These are phyloP conservation scores for Liparis tanakae DNA, from an alignment of 2,797 vertebrate species.

Conservation along the genomic window DNA sequence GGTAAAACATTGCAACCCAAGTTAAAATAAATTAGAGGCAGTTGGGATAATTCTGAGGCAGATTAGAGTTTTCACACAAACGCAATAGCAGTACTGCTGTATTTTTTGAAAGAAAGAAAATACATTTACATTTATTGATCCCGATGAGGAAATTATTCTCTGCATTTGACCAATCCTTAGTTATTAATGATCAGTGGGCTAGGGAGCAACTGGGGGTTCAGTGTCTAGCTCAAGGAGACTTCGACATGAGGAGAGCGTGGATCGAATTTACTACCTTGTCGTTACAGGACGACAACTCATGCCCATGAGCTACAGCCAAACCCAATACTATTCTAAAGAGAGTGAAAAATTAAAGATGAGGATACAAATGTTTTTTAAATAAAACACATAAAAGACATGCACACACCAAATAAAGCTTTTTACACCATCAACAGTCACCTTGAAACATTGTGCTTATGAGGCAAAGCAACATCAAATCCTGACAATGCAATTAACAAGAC, in stretches of 20 bases:
- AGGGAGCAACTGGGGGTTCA: no score
- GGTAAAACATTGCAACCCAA: background rate
- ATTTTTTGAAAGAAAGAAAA: no score
- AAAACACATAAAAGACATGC: constrained; percentile 13
- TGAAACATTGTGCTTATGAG: constrained; percentile 60
- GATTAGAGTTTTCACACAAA: background rate
- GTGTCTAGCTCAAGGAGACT: no score
- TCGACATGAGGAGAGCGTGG: no score
- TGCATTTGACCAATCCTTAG: no score
- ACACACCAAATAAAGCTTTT: constrained; percentile 23
- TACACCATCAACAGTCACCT: constrained; percentile 62
- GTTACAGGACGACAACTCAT: no score
- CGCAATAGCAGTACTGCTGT: background rate
- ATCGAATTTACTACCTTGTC: no score
- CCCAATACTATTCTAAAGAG: background rate
- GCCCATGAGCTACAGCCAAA: no score
- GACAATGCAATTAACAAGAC: constrained; percentile 82
- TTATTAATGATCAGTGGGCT: no score
- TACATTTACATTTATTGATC: no score
- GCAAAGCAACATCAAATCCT: constrained; percentile 61
- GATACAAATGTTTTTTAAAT: background rate
- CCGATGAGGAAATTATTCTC: no score
- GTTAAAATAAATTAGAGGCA: background rate
- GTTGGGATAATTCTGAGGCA: background rate
- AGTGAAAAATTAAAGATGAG: background rate